Evolutionary conservation across 2,113 vertebrate genomes (phyloP).

Genomic region (Desmodus rotundus): DNA sequence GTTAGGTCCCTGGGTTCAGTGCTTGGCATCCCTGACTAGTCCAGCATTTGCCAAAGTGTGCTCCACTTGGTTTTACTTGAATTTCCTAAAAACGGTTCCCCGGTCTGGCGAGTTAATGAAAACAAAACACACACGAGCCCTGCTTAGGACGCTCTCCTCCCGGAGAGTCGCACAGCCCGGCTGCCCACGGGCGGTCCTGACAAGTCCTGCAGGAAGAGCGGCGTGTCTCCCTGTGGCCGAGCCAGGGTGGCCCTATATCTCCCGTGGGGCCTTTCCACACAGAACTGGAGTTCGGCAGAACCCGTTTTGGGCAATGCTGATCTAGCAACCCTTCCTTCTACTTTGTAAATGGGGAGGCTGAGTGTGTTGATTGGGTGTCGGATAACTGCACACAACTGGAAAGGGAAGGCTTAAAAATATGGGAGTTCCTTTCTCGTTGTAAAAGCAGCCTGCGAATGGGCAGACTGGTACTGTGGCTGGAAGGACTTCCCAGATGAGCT

Average conservation of each 20-base stretch:
- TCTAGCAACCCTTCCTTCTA: not conserved
- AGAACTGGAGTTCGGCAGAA: not conserved
- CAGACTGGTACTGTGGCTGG: not conserved
- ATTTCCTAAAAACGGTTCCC: not conserved
- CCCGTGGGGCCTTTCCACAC: not conserved
- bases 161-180: not conserved
- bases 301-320: not conserved
- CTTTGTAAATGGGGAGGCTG: too few species aligned
- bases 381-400: not conserved
- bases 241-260: not conserved
- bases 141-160: not conserved
- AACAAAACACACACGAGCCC: not conserved
- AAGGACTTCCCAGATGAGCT: not conserved
- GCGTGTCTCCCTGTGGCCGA: not conserved
- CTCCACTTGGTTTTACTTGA: not conserved
- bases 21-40: not conserved
- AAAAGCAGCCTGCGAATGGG: not conserved
- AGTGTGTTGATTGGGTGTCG: not conserved
- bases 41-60: not conserved
- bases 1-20: not conserved
- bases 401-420: not conserved
- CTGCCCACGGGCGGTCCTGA: not conserved
- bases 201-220: not conserved
- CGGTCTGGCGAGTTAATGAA: not conserved
- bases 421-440: not conserved